Conservation (phyloP, 30 jellyfish, hydroid and myxozoan species). For the Chironex yamaguchii region DNA sequence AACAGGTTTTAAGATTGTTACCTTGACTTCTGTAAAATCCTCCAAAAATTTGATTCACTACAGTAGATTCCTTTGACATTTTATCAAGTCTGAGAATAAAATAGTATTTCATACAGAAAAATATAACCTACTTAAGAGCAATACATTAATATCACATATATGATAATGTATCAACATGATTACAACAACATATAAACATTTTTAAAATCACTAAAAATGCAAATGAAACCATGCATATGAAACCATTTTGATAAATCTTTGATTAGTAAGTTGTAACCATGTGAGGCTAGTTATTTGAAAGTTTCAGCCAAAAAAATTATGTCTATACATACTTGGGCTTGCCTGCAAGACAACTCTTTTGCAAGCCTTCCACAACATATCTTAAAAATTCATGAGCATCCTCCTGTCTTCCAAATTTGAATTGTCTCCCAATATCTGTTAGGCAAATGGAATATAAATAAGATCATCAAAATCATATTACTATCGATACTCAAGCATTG, state of each 20-base stretch:
- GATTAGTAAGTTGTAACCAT: not conserved
- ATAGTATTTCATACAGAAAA: too few species aligned
- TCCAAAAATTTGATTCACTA: slow-evolving; percentile 95
- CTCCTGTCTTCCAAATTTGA: slow-evolving; percentile 97
- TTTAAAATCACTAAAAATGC: too few species aligned
- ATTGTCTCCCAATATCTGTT: slow-evolving; percentile 90
- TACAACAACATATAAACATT: too few species aligned
- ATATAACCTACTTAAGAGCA: too few species aligned
- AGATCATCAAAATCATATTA: too few species aligned
- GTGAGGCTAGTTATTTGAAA: too few species aligned
- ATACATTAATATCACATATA: too few species aligned
- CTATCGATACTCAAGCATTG: too few species aligned
- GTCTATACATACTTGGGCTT: slow-evolving; percentile 69
- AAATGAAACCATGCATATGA: not conserved
- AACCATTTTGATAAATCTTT: not conserved
- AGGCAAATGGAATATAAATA: too few species aligned
- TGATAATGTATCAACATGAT: too few species aligned
- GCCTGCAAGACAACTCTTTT: slow-evolving; percentile 90
- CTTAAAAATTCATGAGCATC: slow-evolving; percentile 99
- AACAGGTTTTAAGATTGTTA: too few species aligned
- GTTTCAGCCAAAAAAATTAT: too few species aligned
- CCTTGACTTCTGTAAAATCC: slow-evolving; percentile 99
- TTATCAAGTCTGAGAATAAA: slow-evolving; percentile 82
- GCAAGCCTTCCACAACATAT: slow-evolving; percentile 90
- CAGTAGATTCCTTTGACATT: slow-evolving; percentile 92